phyloP scores from a whole-genome alignment of 2,113 vertebrate species.

The Tringa solitaria region DNA sequence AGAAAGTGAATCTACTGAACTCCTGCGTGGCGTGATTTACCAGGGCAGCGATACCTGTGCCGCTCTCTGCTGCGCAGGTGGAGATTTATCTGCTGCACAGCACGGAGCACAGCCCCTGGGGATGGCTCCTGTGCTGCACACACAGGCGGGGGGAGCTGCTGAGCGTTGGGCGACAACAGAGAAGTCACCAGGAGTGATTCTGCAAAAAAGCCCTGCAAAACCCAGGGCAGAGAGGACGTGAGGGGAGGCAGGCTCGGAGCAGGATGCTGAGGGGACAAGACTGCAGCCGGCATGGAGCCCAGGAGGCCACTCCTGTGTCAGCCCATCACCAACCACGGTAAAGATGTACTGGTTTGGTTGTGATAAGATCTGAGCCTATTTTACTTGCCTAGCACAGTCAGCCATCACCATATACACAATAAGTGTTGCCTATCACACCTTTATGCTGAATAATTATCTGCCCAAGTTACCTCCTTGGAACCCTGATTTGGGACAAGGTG shows the following conservation, averaged over 20 bases:
- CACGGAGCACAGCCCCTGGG: neutral
- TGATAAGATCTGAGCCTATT: neutral
- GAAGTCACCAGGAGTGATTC: neutral
- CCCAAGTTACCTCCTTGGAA: neutral
- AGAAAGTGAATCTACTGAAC: conserved; percentile 38
- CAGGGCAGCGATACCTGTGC: neutral
- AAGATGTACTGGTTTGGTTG: no score
- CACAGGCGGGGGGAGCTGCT: rapidly evolving
- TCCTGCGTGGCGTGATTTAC: conserved; percentile 21
- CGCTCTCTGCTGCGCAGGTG: neutral
- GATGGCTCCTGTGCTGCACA: neutral
- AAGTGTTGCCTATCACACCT: neutral
- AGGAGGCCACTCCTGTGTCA: neutral
- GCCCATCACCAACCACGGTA: neutral
- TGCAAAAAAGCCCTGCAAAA: neutral
- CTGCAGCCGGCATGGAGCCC: neutral
- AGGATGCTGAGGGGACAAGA: neutral
- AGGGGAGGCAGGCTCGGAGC: neutral
- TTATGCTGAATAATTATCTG: neutral
- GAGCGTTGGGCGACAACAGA: no score
- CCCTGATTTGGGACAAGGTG: neutral
- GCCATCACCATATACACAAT: neutral
- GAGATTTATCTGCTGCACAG: neutral
- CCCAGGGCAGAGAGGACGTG: rapidly evolving
- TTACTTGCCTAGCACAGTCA: neutral